These are phyloP conservation scores for Tautogolabrus adspersus DNA, from an alignment of 2,113 vertebrate species.

Conservation along the genomic window DNA sequence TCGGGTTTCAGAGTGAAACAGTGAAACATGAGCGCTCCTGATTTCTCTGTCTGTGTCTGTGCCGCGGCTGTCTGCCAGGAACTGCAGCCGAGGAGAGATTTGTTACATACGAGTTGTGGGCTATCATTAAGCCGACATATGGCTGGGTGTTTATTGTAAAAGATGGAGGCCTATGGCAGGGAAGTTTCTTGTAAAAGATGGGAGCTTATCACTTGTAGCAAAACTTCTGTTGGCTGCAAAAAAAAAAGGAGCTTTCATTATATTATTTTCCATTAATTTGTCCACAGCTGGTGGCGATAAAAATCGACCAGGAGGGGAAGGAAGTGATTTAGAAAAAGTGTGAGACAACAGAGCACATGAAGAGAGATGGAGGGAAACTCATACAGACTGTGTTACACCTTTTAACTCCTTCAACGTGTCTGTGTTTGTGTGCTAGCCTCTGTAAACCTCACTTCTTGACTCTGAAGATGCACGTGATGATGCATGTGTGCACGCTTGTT, in stretches of 20 bases:
- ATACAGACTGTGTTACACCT: conserved; percentile 18
- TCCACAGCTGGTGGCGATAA: conserved; percentile 25
- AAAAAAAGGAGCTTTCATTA: conserved; percentile 15
- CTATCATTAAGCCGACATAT: conserved; percentile 66
- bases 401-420: conserved; percentile 24
- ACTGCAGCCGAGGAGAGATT: conserved; percentile 58
- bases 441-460: background rate
- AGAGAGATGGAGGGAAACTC: conserved; percentile 38
- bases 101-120: conserved; percentile 59
- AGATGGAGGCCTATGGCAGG: conserved; percentile 31
- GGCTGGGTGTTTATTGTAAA: conserved; percentile 57
- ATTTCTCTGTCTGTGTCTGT: conserved; percentile 44
- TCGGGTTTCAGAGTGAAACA: conserved; percentile 42
- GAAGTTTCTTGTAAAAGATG: conserved; percentile 36
- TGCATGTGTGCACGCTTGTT: conserved; percentile 18
- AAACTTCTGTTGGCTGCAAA: conserved; percentile 13
- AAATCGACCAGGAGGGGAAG: conserved; percentile 13
- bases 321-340: conserved; percentile 10
- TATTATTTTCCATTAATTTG: conserved; percentile 52
- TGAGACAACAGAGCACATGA: conserved; percentile 24
- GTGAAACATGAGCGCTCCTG: conserved; percentile 57
- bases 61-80: conserved; percentile 52
- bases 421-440: background rate
- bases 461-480: conserved; percentile 13
- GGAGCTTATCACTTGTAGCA: conserved; percentile 16